Conservation (phyloP, 2,113 vertebrate species). For the Trichomycterus rosablanca region DNA sequence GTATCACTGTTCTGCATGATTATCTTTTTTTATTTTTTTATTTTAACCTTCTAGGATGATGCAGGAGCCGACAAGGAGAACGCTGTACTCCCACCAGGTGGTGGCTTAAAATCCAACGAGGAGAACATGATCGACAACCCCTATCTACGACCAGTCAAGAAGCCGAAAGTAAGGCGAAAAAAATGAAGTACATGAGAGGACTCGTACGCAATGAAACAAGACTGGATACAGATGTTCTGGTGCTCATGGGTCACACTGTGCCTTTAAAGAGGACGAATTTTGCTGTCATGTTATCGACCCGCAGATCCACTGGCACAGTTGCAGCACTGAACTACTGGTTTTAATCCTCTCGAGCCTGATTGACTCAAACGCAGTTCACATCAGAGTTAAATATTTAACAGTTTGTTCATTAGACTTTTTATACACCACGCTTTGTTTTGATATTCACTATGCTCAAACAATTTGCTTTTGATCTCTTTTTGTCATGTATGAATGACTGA, state of each 20-base stretch:
- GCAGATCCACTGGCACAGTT: background rate
- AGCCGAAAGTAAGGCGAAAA: slow-evolving; percentile 96
- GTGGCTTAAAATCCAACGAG: slow-evolving; percentile 74
- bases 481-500: too few relatives aligned
- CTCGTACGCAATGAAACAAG: background rate
- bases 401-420: background rate
- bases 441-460: too few relatives aligned
- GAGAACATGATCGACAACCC: slow-evolving; percentile 94
- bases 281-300: slow-evolving; percentile 9
- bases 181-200: slow-evolving; percentile 69
- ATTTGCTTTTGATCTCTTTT: too few relatives aligned
- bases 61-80: slow-evolving; percentile 89
- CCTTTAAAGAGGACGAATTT: slow-evolving; percentile 6
- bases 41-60: slow-evolving; percentile 73
- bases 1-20: too few relatives aligned
- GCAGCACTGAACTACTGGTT: too few relatives aligned
- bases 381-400: background rate
- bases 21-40: too few relatives aligned
- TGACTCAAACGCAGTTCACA: background rate
- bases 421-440: background rate
- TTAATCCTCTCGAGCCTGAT: background rate
- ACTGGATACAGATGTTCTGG: background rate
- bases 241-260: slow-evolving; percentile 1
- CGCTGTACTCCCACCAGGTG: slow-evolving; percentile 80
- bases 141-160: slow-evolving; percentile 94